phyloP scores from a whole-genome alignment of 1,140 invertebrate species.

The Calycopis cecrops region DNA sequence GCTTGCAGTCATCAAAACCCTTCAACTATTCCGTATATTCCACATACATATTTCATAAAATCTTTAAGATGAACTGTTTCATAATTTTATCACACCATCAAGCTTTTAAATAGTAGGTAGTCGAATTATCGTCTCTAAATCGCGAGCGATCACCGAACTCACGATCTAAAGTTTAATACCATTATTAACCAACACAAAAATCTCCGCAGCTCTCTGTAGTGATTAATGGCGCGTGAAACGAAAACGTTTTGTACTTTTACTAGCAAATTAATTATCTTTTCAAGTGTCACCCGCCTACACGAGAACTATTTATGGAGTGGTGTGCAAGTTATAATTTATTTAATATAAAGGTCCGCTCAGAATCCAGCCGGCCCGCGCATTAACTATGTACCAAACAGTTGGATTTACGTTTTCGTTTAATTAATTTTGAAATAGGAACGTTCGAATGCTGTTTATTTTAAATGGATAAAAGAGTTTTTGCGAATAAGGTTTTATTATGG shows the following conservation, averaged over 20 bases:
- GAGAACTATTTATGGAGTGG: constrained; percentile 41
- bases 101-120: no score
- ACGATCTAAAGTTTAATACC: background rate
- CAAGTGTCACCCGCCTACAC: constrained; percentile 45
- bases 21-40: no score
- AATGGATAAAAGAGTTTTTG: no score
- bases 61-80: no score
- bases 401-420: constrained; percentile 16
- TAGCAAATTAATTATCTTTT: constrained; percentile 57
- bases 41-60: no score
- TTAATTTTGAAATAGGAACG: background rate
- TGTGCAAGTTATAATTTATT: constrained; percentile 63
- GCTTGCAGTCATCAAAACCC: no score
- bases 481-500: no score
- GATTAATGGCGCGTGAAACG: constrained; percentile 42
- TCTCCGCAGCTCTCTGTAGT: background rate
- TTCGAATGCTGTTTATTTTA: no score
- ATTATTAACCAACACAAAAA: background rate
- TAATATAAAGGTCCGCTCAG: constrained; percentile 65
- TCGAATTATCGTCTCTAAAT: no score
- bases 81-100: no score
- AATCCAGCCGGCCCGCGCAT: constrained; percentile 54
- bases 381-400: constrained; percentile 37
- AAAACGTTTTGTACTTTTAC: constrained; percentile 35
- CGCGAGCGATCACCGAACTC: no score